Base-by-base conservation (phyloP, 1,140 invertebrate genomes). In the Drosophila eugracilis region DNA sequence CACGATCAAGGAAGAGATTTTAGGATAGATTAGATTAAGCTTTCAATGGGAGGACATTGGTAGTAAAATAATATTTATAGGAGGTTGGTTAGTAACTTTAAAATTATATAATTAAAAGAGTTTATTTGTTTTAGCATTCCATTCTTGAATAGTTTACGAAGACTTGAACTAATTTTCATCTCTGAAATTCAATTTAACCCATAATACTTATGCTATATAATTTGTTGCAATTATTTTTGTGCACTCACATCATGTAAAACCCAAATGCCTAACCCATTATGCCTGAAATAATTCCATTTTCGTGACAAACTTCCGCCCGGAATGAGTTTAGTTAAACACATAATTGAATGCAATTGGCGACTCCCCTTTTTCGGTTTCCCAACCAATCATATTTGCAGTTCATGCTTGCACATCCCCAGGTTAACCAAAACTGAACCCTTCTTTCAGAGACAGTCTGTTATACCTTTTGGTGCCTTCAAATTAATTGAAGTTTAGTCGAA, bases 401-500 rank as follows among this genome's bases (percentile, higher is more conserved):
- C 7, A 26, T 41, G 14, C 9, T 12, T 65, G 22, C n/a, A n/a
- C n/a, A n/a, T n/a, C 17, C 10, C 21, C 14, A 15, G 44, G 39
- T 32, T 21, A 34, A 28, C 21, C 42, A n/a, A 54, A 14, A 15
- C 37, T 17, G 17, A 7, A 15, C 5, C 14, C 6, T 32, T 12
- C 10, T 10, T 54, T 30, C 26, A 15, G 52, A 47, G 44, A 28
- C 14, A 28, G n/a, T 47, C n/a, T 14, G 14, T 28, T n/a, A n/a
- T n/a, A n/a, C n/a, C n/a, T n/a, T n/a, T n/a, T n/a, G n/a, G 17
- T 3, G 26, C 10, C 28, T 41, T 7, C 59, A 41, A 66, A 26
- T 41, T 41, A 67, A 66, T 67, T 67, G 63, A 67, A 66, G 63
- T 53, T 69, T 69, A 67, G 62, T 67, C 30, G 57, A 69, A 69